phyloP scores from a whole-genome alignment of 1,140 invertebrate species.

The Planococcus citri region DNA sequence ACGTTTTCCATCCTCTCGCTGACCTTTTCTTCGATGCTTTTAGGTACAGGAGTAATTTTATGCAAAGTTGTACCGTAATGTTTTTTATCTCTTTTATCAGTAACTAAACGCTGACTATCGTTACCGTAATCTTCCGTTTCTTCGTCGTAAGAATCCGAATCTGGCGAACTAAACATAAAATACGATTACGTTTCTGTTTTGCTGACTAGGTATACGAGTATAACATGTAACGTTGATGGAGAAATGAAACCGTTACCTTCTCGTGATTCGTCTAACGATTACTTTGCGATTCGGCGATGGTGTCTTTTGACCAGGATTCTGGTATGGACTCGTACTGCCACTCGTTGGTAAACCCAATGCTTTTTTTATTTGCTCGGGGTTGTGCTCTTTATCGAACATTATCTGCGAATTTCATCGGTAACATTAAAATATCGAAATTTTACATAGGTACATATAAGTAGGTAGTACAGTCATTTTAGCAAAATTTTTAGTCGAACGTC shows the following conservation, averaged over 20 bases:
- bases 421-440: no score
- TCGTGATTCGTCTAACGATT: neutral
- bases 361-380: neutral
- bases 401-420: neutral
- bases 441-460: no score
- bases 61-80: conserved; percentile 52
- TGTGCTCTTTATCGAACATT: neutral
- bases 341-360: neutral
- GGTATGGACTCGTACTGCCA: neutral
- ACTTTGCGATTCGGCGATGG: conserved; percentile 2
- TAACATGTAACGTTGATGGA: neutral
- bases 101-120: conserved; percentile 75
- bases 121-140: conserved; percentile 59
- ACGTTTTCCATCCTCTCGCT: conserved; percentile 9
- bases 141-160: conserved; percentile 67
- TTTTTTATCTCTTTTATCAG: conserved; percentile 68
- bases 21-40: conserved; percentile 12
- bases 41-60: conserved; percentile 7
- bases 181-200: no score
- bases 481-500: no score
- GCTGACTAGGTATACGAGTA: neutral
- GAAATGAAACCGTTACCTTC: neutral
- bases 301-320: neutral
- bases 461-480: no score
- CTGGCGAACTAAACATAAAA: conserved; percentile 49